Evolutionary conservation across 2,888 invertebrate species (phyloP).

Genomic region (Lasioglossum oenotherae): DNA sequence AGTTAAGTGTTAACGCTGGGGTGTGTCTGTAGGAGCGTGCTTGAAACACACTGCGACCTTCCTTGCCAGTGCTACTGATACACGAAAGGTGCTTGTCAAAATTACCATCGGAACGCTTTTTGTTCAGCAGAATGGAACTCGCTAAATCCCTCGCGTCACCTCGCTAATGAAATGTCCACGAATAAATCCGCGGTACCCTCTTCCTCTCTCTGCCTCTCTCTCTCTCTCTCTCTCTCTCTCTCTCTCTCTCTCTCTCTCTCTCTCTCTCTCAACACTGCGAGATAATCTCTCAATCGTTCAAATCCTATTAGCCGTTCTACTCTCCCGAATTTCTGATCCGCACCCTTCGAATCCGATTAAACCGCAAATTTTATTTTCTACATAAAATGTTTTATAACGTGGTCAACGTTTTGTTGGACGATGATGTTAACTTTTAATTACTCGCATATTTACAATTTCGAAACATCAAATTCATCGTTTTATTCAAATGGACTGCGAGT

Average conservation of each 20-base stretch:
- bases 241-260: too few relatives aligned
- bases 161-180: constrained; percentile 36
- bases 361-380: not conserved
- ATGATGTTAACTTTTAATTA: too few relatives aligned
- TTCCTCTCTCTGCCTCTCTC: not conserved
- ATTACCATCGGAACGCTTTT: constrained; percentile 46
- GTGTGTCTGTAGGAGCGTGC: constrained; percentile 58
- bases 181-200: not conserved
- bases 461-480: too few relatives aligned
- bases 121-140: constrained; percentile 15
- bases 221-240: not conserved
- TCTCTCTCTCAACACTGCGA: not conserved
- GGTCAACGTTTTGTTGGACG: too few relatives aligned
- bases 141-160: not conserved
- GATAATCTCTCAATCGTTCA: not conserved
- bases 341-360: not conserved
- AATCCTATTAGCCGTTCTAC: not conserved
- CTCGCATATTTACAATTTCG: too few relatives aligned
- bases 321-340: not conserved
- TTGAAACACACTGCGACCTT: constrained; percentile 57
- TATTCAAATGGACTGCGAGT: too few relatives aligned
- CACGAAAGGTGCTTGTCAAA: constrained; percentile 57
- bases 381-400: not conserved
- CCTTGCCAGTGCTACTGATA: constrained; percentile 48
- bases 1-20: constrained; percentile 60